Base-by-base conservation (phyloP, 2,113 vertebrate genomes). In the Tychaedon coryphoeus region DNA sequence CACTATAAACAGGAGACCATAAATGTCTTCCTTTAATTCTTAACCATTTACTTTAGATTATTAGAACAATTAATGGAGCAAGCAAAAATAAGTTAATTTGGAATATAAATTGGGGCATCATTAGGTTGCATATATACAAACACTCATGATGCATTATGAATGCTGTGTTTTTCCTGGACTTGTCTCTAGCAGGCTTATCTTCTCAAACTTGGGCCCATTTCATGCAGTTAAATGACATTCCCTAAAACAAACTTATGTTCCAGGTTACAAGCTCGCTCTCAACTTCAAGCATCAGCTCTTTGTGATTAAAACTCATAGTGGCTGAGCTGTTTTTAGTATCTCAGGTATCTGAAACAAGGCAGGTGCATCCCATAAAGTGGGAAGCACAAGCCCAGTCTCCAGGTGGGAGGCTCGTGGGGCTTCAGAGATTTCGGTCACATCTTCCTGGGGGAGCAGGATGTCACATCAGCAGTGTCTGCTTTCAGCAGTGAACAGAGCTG, bases 11-110 rank as follows among this genome's bases (percentile, higher is more conserved):
- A 95, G 72, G 85, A 93, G 56, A 53, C 69, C 81, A 91, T 84
- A 94, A 97, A 95, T 94, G 92, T 95, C 89, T 96, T 94, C 86
- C 67, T 71, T 88, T 94, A 86, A 69, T 62, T 96, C 53, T 91
- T 53, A 20, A 81, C 57, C 77, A 85, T 90, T 93, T 91, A 79
- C 82, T 96, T 95, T 87, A 95, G 90, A 90, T 87, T 84, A 56
- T 69, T 83, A 92, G 58, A 95, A 81, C 56, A 95, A 88, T 51
- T 90, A 74, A 95, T 94, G 92, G 65, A 90, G 16, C 60, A 92
- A 92, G 78, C 5, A 96, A 69, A 90, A 82, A 67, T 38, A 73
- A 89, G 47, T 96, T 96, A 65, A 93, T 93, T 86, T 71, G 74
- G 48, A 95, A 79, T 60, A 65, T 91, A 95, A 77, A 87, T 89